Conservation (phyloP, 2,888 invertebrate genomes). For the Phengaris arion region DNA sequence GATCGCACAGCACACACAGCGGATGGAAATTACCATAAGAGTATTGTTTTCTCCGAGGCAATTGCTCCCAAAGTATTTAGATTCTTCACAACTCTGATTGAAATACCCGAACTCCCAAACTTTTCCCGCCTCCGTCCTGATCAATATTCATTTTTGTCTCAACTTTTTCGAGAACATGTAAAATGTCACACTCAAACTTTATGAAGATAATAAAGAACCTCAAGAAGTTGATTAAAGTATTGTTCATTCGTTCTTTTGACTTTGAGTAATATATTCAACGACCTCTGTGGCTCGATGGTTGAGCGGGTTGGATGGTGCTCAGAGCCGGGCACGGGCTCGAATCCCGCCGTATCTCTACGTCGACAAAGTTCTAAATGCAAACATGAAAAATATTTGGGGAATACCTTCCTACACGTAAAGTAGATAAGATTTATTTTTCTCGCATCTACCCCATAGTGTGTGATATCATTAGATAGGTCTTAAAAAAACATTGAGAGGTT, state of each 20-base stretch:
- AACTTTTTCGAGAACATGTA: conserved; percentile 26
- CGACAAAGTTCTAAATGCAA: no score
- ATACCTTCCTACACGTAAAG: no score
- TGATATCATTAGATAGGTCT: no score
- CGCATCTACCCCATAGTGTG: no score
- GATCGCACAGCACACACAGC: conserved; percentile 36
- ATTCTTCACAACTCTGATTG: conserved; percentile 37
- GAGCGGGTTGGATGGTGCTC: no score
- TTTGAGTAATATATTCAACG: neutral
- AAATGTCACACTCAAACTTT: conserved; percentile 23
- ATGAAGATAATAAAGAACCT: neutral
- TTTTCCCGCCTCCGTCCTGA: conserved; percentile 33
- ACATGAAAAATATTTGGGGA: no score
- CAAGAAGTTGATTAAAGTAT: neutral
- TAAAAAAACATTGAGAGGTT: no score
- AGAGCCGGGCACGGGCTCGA: no score
- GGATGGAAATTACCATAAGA: conserved; percentile 42
- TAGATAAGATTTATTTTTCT: no score
- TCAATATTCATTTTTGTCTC: conserved; percentile 34
- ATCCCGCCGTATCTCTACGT: no score
- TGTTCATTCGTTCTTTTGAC: neutral
- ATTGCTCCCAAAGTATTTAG: conserved; percentile 30
- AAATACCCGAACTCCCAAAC: conserved; percentile 36
- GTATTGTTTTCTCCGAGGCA: conserved; percentile 35
- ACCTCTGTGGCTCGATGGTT: no score